phyloP scores from a whole-genome alignment of 2,888 invertebrate genomes.

The Reticulitermes lucifugus region DNA sequence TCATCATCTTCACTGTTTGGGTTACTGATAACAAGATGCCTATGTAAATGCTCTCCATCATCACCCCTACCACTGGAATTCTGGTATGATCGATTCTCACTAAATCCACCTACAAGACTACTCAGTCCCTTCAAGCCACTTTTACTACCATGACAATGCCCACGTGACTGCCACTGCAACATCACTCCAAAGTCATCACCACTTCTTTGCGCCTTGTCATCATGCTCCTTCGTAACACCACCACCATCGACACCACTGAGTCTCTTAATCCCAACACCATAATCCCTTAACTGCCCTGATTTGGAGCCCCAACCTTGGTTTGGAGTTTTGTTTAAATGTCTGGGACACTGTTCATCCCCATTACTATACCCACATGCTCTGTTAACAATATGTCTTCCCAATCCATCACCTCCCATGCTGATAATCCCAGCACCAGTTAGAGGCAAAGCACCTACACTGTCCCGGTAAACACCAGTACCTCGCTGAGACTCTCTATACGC shows the following conservation, averaged over 20 bases:
- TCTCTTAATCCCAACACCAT: conserved; percentile 19
- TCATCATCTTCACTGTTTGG: conserved; percentile 46
- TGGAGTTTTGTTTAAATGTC: conserved; percentile 14
- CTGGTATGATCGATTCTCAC: conserved; percentile 25
- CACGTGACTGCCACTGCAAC: conserved; percentile 24
- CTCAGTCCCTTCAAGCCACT: conserved; percentile 28
- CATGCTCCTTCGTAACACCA: neutral
- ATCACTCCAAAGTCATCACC: neutral
- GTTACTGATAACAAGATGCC: conserved; percentile 43
- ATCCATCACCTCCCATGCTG: conserved; percentile 50
- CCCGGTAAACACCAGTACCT: conserved; percentile 25
- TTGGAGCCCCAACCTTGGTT: neutral
- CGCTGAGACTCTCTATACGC: conserved; percentile 39
- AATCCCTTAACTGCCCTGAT: conserved; percentile 17
- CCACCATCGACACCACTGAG: conserved; percentile 1
- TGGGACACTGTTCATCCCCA: neutral
- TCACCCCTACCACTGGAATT: conserved; percentile 26
- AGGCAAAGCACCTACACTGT: conserved; percentile 31
- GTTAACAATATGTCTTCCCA: conserved; percentile 35
- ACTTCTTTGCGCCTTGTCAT: neutral
- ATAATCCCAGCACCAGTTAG: conserved; percentile 38
- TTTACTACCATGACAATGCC: conserved; percentile 17
- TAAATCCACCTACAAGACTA: conserved; percentile 27
- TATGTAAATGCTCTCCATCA: conserved; percentile 41
- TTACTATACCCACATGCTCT: conserved; percentile 35